Percentiles rank a stretch among this genome's conserved stretches.
phyloP scores from a whole-genome alignment of 2,797 vertebrate species.

The Eulemur albifrons region DNA sequence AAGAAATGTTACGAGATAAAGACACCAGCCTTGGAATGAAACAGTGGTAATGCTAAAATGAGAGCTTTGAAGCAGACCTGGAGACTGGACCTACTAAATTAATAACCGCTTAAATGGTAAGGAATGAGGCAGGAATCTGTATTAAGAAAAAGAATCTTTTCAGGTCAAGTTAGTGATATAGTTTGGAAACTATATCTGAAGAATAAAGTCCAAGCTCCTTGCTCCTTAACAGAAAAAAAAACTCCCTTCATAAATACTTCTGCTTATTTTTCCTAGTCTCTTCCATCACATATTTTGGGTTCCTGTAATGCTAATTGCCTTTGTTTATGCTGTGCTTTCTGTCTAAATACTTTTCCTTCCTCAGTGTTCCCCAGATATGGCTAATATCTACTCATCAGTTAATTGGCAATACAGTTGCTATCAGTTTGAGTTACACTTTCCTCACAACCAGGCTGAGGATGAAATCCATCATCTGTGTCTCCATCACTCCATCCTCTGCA shows the following conservation, averaged over 20 bases:
- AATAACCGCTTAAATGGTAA: background rate
- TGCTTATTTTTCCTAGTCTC: background rate
- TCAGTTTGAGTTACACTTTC: background rate
- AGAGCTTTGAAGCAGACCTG: background rate
- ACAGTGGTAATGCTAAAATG: background rate
- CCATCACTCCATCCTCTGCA: background rate
- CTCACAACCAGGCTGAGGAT: background rate
- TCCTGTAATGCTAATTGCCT: background rate
- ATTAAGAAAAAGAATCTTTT: background rate
- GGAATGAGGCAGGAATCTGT: background rate
- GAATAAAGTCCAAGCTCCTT: background rate
- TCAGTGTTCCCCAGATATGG: background rate
- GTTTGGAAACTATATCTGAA: background rate
- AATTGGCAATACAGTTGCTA: background rate
- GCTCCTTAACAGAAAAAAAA: background rate
- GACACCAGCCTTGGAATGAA: background rate
- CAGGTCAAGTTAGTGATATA: background rate
- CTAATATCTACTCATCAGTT: background rate
- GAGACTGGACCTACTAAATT: background rate
- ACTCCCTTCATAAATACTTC: background rate
- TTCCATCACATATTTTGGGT: background rate
- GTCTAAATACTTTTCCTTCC: background rate
- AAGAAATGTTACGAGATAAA: background rate
- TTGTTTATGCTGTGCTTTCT: background rate
- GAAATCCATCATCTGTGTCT: background rate